phyloP scores from a whole-genome alignment of 2,797 vertebrate genomes.

The Urophycis tenuis region DNA sequence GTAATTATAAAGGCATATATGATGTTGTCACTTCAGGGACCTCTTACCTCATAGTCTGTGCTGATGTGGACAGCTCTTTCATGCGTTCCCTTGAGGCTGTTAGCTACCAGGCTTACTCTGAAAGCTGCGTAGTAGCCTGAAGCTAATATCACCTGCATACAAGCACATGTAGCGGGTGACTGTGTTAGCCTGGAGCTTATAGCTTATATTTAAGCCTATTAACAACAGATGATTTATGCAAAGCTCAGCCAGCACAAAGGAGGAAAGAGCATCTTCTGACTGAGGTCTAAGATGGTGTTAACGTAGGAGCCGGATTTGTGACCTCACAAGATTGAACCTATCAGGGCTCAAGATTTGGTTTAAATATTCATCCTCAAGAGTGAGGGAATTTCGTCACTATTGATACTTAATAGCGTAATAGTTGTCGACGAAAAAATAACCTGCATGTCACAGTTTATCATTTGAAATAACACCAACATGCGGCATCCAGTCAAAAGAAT shows the following conservation, averaged over 20 bases:
- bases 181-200: neutral
- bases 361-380: neutral
- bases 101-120: constrained; percentile 85
- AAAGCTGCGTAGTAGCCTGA: constrained; percentile 93
- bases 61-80: constrained; percentile 94
- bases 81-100: constrained; percentile 85
- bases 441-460: neutral
- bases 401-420: neutral
- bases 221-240: neutral
- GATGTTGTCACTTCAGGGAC: neutral
- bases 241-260: no score
- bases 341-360: neutral
- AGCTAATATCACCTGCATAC: constrained; percentile 80
- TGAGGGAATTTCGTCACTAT: neutral
- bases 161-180: constrained; percentile 15
- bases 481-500: neutral
- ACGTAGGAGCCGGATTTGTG: neutral
- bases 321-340: neutral
- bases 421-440: neutral
- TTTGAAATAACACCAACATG: neutral
- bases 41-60: constrained; percentile 92
- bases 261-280: no score
- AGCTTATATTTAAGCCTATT: no score
- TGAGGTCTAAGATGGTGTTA: no score
- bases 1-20: neutral